Conservation (phyloP, 2,113 vertebrate species). For the zebrafish (Danio rerio) region GRCz12tu NC_133185.1:25353501-25354000, state of each 20-base stretch:
- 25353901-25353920: background rate
- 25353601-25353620: conserved; percentile 6
- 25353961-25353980: conserved; percentile 21
- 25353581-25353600: background rate
- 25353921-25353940: background rate
- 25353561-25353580: background rate
- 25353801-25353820: background rate
- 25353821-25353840: background rate
- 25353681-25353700: conserved; percentile 42
- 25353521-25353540: too few species aligned
- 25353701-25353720: conserved; percentile 34
- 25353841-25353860: background rate
- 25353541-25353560: background rate
- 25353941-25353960: background rate
- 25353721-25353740: conserved; percentile 15
- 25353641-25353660: conserved; percentile 25
- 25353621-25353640: background rate
- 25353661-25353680: background rate
- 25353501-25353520: too few species aligned
- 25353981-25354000: conserved; percentile 27
- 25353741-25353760: conserved; percentile 23
- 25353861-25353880: background rate
- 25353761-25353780: background rate
- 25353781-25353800: background rate
- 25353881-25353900: background rate